A percentile compares a stretch with the other conserved stretches of the same genome.
Conservation (phyloP, 1,140 invertebrate genomes). For the Zophobas atratus region DNA sequence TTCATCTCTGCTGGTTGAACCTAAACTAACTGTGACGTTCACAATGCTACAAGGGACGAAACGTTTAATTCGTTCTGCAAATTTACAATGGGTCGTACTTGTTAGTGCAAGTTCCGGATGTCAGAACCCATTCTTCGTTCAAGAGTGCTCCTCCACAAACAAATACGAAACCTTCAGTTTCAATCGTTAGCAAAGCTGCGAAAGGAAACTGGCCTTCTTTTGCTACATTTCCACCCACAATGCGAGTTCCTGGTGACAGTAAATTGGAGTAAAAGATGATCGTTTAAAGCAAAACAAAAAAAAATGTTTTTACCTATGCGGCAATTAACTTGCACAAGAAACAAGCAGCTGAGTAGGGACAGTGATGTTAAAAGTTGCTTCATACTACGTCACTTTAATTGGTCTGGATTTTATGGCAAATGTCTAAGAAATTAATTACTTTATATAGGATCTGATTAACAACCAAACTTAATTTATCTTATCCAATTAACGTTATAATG, state of each 20-base stretch:
- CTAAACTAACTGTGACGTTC: conserved; percentile 1
- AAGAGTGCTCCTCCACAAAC: neutral
- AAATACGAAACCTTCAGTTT: neutral
- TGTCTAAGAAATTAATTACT: no score
- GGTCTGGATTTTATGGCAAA: no score
- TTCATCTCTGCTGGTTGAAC: neutral
- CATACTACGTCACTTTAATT: no score
- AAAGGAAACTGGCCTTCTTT: neutral
- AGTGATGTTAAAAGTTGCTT: no score
- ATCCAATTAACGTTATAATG: no score
- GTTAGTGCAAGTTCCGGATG: neutral
- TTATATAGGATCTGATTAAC: no score
- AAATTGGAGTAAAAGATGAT: neutral
- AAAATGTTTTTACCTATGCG: no score
- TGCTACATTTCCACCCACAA: conserved; percentile 5
- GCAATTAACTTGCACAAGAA: no score
- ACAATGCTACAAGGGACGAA: neutral
- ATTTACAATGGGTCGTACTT: neutral
- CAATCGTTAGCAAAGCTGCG: neutral
- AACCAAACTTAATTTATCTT: no score
- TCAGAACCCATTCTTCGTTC: neutral
- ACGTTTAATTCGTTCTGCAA: no score
- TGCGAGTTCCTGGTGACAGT: neutral
- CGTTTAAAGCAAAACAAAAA: no score
- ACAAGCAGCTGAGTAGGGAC: no score